A percentile compares a stretch with the other conserved stretches of the same genome.
phyloP scores from a whole-genome alignment of 2,113 vertebrate species.

The Vulpes ferrilata region DNA sequence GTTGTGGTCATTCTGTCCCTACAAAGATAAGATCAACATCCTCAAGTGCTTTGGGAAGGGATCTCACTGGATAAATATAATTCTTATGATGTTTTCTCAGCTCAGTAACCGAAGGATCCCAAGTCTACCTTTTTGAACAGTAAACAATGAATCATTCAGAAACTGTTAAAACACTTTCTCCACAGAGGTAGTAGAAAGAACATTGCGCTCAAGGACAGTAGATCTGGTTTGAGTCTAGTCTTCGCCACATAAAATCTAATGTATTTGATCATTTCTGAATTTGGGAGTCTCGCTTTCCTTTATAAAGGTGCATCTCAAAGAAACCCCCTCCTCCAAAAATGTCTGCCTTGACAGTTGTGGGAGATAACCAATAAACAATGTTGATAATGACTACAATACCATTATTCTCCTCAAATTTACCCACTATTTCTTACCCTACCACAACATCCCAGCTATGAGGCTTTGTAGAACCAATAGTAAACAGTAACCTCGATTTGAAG shows the following conservation, averaged over 20 bases:
- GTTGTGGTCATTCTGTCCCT: not conserved
- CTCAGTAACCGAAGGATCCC: not conserved
- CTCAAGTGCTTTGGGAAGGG: not conserved
- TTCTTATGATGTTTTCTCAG: not conserved
- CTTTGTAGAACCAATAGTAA: not conserved
- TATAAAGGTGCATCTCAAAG: not conserved
- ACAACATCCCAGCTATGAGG: not conserved
- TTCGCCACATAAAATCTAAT: slow-evolving; percentile 58
- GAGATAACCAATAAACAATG: not conserved
- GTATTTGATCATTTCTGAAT: not conserved
- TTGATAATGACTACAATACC: not conserved
- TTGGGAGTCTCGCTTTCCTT: not conserved
- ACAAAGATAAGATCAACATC: not conserved
- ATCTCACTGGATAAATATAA: not conserved
- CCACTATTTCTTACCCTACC: not conserved
- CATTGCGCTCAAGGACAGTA: not conserved
- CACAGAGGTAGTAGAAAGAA: not conserved
- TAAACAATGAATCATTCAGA: not conserved
- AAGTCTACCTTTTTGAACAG: not conserved
- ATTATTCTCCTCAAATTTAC: not conserved
- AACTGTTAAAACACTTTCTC: not conserved
- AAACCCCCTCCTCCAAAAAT: too few relatives aligned
- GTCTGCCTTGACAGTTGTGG: not conserved
- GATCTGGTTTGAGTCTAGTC: not conserved
- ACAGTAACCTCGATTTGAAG: not conserved